Conservation (phyloP, 2,797 vertebrate genomes). For the Diglossa cyanea region DNA sequence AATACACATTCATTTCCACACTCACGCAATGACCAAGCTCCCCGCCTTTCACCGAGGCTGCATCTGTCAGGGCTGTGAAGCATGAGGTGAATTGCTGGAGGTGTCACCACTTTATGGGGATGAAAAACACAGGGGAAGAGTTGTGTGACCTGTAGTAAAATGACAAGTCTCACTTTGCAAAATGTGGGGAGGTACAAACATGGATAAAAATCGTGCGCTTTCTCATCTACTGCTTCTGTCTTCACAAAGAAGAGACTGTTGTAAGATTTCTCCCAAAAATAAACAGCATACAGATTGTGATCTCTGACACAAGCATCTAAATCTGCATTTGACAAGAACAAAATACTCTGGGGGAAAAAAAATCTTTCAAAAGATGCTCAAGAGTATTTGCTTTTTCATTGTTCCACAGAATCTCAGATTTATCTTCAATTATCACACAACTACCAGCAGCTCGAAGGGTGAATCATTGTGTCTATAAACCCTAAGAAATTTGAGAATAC, state of each 20-base stretch:
- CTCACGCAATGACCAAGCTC: fast-evolving
- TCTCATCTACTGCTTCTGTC: neutral
- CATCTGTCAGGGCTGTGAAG: neutral
- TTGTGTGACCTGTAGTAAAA: neutral
- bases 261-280: neutral
- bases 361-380: neutral
- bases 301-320: neutral
- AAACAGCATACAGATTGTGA: neutral
- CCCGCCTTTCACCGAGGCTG: neutral
- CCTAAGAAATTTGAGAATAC: neutral
- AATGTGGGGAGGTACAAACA: neutral
- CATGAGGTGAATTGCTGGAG: neutral
- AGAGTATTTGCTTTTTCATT: neutral
- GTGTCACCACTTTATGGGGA: neutral
- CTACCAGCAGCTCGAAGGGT: neutral
- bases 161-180: neutral
- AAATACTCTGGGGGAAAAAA: neutral
- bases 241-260: neutral
- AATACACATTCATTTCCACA: neutral
- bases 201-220: neutral
- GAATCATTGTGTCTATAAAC: constrained; percentile 44
- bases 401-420: neutral
- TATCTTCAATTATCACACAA: constrained; percentile 42
- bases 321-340: neutral
- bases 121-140: neutral